Base-by-base conservation (phyloP, 1,140 invertebrate species). In the Calosoma granatense region DNA sequence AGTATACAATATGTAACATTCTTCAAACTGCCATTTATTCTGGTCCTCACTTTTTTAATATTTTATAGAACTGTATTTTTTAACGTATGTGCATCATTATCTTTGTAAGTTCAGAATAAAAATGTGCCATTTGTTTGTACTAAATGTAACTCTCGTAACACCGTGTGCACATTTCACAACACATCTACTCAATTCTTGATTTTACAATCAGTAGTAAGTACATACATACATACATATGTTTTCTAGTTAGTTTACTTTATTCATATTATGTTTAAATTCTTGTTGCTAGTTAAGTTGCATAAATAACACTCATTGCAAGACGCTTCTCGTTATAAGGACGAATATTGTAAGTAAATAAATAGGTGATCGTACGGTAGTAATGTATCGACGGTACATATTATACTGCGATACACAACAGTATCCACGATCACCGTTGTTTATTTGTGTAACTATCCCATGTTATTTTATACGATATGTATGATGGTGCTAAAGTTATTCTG, bases 1-100 rank as follows among this genome's bases (percentile, higher is more conserved):
- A 47, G 26, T 47, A 47, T 11, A 47, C 41, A 47, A 17, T 30
- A 11, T 47, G 17, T 47, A 47, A 47, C 41, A 47, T 47, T 62
- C 57, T 59, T 57, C 14, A 56, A 63, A 67, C 67, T 68, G 67
- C 67, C 67, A 68, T 67, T 64, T 62, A 23, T 64, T 60, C 60
- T 59, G 60, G 60, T 62, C 57, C 36, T 59, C 55, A 60, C 20
- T 56, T 63, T 63, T 64, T 56, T 62, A 60, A 43, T 47, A 22
- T 20, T 63, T 59, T 39, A 55, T 57, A 53, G 22, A 57, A 17
- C 19, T 57, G 55, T 58, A 51, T 59, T 63, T 47, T 47, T 47
- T 12, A 11, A 9, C 6, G 41, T 47, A 47, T 17, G 17, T 47
- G 6, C n/a, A 36, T 11, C 41, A 47, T 47, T 47, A 47, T 9